phyloP scores from a whole-genome alignment of 2,888 invertebrate genomes.

The Sminthurinus aureus region DNA sequence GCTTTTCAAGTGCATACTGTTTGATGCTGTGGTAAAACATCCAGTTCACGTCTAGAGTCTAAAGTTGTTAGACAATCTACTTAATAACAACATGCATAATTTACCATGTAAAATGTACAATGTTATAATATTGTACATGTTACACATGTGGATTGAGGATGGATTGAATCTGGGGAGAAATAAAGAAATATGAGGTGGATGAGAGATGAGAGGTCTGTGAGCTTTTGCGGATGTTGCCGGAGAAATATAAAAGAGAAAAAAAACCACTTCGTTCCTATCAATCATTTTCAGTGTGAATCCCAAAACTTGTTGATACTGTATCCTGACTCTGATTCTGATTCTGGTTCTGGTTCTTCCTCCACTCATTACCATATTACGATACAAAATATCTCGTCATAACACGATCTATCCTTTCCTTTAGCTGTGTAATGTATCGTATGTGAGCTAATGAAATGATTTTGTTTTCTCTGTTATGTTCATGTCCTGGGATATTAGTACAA shows the following conservation, averaged over 20 bases:
- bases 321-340: background rate
- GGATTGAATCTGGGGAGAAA: background rate
- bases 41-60: background rate
- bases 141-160: background rate
- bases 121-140: background rate
- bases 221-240: conserved; percentile 50
- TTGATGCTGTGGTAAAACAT: background rate
- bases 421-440: no score
- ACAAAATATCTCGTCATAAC: background rate
- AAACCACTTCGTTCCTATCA: conserved; percentile 44
- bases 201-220: conserved; percentile 44
- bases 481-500: background rate
- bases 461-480: background rate
- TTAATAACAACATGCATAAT: background rate
- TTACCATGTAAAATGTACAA: background rate
- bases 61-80: no score
- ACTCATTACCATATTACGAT: conserved; percentile 22
- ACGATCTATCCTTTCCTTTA: no score
- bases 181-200: background rate
- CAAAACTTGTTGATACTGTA: conserved; percentile 16
- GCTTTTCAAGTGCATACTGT: no score
- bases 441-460: conserved; percentile 14
- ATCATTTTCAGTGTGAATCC: conserved; percentile 35
- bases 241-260: conserved; percentile 1
- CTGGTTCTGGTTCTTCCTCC: conserved; percentile 4